Conservation (phyloP, 2,888 invertebrate species). For the Synanthedon tipuliformis region DNA sequence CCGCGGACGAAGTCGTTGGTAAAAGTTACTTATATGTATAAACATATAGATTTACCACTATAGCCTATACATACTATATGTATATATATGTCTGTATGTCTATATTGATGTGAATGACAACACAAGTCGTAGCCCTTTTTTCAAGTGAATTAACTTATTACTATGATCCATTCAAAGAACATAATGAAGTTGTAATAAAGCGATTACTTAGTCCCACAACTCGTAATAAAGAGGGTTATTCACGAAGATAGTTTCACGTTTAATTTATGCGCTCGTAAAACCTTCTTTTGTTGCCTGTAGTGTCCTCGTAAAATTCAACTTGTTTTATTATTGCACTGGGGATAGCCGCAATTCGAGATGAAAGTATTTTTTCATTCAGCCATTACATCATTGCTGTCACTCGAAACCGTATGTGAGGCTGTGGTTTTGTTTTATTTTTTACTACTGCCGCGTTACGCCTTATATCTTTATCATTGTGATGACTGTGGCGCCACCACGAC, state of each 20-base stretch:
- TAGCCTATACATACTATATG: too few species aligned
- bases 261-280: slow-evolving; percentile 10
- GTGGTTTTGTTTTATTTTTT: too few species aligned
- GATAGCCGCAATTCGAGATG: not conserved
- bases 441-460: too few species aligned
- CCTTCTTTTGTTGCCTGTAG: slow-evolving; percentile 23
- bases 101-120: too few species aligned
- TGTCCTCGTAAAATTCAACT: slow-evolving; percentile 17
- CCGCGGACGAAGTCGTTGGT: too few species aligned
- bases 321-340: not conserved
- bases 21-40: too few species aligned
- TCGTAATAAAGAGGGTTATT: slow-evolving; percentile 8
- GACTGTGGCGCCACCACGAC: too few species aligned
- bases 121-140: too few species aligned
- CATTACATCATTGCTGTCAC: not conserved
- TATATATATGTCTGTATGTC: too few species aligned
- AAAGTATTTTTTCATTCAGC: not conserved
- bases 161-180: not conserved
- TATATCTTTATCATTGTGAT: too few species aligned
- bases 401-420: too few species aligned
- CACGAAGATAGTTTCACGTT: slow-evolving; percentile 7
- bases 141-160: not conserved
- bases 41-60: too few species aligned
- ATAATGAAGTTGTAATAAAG: slow-evolving; percentile 10
- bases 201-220: slow-evolving; percentile 11